Conservation (phyloP, 1,140 invertebrate genomes). For the Atta texana region DNA sequence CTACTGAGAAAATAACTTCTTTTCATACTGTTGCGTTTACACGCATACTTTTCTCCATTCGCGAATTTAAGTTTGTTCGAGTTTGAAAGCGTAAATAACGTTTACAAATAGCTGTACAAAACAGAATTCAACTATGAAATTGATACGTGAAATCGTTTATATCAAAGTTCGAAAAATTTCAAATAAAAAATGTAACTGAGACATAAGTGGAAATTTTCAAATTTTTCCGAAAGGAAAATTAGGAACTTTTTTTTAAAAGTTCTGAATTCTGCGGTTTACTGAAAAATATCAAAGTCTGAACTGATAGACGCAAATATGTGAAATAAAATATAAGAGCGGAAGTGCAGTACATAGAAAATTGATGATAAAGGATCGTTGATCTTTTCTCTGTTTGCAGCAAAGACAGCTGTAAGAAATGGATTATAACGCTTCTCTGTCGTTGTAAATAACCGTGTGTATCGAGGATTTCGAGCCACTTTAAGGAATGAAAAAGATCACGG, state of each 20-base stretch:
- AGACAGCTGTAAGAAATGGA: not conserved
- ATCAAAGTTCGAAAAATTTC: not conserved
- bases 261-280: not conserved
- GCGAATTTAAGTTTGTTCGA: not conserved
- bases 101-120: not conserved
- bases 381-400: not conserved
- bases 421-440: not conserved
- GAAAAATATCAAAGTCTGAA: slow-evolving; percentile 4
- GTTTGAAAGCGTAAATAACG: not conserved
- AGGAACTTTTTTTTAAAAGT: not conserved
- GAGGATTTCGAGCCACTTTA: slow-evolving; percentile 4
- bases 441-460: slow-evolving; percentile 38
- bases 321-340: not conserved
- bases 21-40: slow-evolving; percentile 20
- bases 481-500: not conserved
- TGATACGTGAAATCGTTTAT: not conserved
- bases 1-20: slow-evolving; percentile 19
- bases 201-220: not conserved
- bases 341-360: not conserved
- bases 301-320: not conserved
- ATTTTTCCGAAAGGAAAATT: not conserved
- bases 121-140: not conserved
- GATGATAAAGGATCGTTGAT: not conserved
- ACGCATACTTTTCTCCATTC: not conserved
- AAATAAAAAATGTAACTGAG: not conserved